Percentiles rank a stretch among this genome's conserved stretches.
Evolutionary conservation across 2,797 vertebrate genomes (phyloP).

Genomic region (Sebastes oblongus): DNA sequence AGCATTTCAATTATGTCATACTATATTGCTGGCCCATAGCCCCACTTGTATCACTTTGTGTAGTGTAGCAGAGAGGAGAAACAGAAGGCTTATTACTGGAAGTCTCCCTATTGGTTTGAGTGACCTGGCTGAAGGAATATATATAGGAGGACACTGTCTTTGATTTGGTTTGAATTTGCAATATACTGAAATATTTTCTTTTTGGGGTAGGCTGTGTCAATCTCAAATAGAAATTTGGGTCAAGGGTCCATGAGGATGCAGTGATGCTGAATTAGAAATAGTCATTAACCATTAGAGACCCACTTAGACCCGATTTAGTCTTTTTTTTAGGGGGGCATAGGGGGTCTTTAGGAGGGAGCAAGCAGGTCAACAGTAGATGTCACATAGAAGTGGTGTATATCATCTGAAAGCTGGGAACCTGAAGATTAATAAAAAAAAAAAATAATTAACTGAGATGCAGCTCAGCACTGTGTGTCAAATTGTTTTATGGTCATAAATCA

Average conservation of each 20-base stretch:
- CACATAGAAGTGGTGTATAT: neutral
- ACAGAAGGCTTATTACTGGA: neutral
- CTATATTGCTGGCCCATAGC: neutral
- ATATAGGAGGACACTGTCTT: neutral
- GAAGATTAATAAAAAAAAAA: no score
- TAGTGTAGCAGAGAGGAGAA: neutral
- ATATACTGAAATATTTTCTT: neutral
- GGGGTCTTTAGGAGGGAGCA: rapidly evolving
- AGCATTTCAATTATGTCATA: slow-evolving; percentile 30
- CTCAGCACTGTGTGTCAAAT: neutral
- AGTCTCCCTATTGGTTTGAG: slow-evolving; percentile 26
- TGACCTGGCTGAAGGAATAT: slow-evolving; percentile 27
- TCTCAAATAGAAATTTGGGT: neutral
- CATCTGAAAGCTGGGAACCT: neutral
- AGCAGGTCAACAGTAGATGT: neutral
- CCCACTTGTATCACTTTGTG: neutral
- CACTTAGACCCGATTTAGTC: neutral
- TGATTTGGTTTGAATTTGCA: slow-evolving; percentile 49
- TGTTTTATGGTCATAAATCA: neutral
- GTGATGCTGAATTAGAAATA: neutral
- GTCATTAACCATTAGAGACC: neutral
- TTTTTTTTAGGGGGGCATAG: neutral
- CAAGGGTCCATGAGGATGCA: neutral
- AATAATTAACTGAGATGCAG: no score
- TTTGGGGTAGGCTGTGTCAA: neutral